Evolutionary conservation across 2,113 vertebrate genomes (phyloP).

Genomic region (Muscicapa adusta): DNA sequence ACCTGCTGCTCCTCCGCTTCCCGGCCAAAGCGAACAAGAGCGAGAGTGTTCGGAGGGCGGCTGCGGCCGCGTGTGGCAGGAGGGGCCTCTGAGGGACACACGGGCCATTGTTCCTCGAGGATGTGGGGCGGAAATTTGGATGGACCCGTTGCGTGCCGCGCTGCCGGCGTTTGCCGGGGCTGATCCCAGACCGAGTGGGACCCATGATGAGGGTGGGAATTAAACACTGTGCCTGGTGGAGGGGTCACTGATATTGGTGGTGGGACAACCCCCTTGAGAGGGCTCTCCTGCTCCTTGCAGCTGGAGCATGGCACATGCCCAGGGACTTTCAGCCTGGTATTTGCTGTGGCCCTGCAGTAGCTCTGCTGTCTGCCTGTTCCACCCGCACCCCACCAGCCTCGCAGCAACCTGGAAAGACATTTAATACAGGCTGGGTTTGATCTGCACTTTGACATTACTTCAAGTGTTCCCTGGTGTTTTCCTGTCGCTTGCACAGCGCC

Average conservation of each 20-base stretch:
- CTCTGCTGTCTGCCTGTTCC: neutral
- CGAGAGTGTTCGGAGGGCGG: neutral
- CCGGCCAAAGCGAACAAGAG: slow-evolving; percentile 22
- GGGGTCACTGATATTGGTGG: neutral
- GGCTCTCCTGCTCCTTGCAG: neutral
- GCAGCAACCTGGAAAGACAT: neutral
- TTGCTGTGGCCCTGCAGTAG: neutral
- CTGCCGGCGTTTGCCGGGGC: neutral
- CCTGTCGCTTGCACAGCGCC: neutral
- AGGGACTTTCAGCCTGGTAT: neutral
- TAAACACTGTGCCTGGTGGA: rapidly evolving
- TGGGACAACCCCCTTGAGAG: neutral
- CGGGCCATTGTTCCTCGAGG: slow-evolving; percentile 34
- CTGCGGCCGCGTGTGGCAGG: neutral
- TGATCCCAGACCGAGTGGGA: neutral
- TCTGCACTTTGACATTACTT: neutral
- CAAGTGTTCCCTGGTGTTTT: slow-evolving; percentile 13
- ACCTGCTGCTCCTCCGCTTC: slow-evolving; percentile 34
- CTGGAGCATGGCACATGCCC: neutral
- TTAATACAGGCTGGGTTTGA: neutral
- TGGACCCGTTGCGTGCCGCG: neutral
- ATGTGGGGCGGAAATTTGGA: neutral
- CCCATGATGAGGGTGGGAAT: neutral
- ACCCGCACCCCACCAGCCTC: neutral
- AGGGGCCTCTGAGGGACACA: slow-evolving; percentile 47